These are phyloP conservation scores for Myotis davidii DNA, from an alignment of 2,113 vertebrate species.

Conservation along the genomic window DNA sequence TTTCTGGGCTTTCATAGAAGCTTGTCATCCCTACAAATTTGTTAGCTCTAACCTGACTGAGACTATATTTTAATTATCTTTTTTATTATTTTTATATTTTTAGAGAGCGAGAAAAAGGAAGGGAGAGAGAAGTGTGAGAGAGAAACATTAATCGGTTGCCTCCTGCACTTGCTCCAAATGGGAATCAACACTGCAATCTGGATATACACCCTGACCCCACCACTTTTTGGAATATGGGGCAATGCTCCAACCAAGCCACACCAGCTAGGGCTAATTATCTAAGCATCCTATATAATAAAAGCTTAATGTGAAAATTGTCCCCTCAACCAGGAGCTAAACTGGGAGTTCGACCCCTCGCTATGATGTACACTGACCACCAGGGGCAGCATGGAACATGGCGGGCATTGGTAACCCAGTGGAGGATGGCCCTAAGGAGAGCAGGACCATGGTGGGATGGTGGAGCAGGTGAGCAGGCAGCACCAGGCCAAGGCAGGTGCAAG, in stretches of 20 bases:
- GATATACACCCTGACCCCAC: not conserved
- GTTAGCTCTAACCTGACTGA: not conserved
- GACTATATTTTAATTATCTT: not conserved
- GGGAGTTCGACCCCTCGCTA: no score
- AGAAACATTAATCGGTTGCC: not conserved
- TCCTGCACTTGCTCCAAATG: not conserved
- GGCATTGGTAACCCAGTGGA: no score
- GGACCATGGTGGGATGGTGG: no score
- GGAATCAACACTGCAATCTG: not conserved
- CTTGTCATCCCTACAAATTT: not conserved
- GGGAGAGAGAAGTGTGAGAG: not conserved
- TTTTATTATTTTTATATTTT: not conserved
- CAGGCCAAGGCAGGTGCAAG: no score
- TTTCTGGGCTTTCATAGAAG: not conserved
- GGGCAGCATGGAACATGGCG: no score
- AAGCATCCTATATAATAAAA: not conserved
- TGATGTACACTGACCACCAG: no score
- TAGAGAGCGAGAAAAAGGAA: not conserved
- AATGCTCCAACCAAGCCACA: not conserved
- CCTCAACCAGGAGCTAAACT: no score
- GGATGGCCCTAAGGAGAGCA: no score
- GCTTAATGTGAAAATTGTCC: no score
- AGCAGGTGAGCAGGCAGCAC: no score
- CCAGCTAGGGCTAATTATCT: not conserved
- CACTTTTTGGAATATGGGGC: not conserved